Evolutionary conservation across 2,888 invertebrate species (phyloP), one percentile per base, ranked within the genome.

Genomic region (Pyrgus malvae): DNA sequence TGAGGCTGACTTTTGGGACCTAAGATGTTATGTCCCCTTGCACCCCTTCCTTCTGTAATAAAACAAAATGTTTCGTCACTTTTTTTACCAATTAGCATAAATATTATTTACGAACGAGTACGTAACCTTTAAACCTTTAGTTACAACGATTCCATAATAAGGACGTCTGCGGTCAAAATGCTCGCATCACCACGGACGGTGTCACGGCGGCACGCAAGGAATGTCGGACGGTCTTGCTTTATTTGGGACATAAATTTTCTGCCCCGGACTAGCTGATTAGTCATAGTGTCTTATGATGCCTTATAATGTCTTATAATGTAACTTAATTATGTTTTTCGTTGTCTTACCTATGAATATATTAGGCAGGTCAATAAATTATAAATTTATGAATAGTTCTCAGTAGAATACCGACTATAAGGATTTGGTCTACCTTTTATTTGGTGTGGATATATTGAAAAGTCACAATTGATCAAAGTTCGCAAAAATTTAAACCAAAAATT

Each of bases 191-290:
- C 60, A 62, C 64, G 64, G 68, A 68, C 68, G 65, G 59, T 67
- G 66, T 68, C 68, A 64, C 57, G 42, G 27, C 25, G 71, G 72
- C 45, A 76, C 69, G 65, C 61, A 16, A 51, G 66, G 73, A 63
- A 76, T 71, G 69, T 75, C 73, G 72, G 61, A 48, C 27, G 48
- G 25, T 45, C 12, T 16, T 31, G 48, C 48, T 59, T 58, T 56
- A 48, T 61, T 57, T 59, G 40, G 33, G 41, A 31, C 48, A 61
- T 59, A 57, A 60, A 59, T 56, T 59, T 53, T 25, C 35, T 55
- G 49, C 14, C 45, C 35, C 33, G 41, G 25, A 16, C 38, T 14
- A 54, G 40, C 50, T 35, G 49, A 58, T 60, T 59, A 61, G 49
- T 60, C 56, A 61, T 61, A 48, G 25, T 44, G 14, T 7, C n/a